Conservation (phyloP, 2,797 vertebrate genomes). For the Natrix natrix region DNA sequence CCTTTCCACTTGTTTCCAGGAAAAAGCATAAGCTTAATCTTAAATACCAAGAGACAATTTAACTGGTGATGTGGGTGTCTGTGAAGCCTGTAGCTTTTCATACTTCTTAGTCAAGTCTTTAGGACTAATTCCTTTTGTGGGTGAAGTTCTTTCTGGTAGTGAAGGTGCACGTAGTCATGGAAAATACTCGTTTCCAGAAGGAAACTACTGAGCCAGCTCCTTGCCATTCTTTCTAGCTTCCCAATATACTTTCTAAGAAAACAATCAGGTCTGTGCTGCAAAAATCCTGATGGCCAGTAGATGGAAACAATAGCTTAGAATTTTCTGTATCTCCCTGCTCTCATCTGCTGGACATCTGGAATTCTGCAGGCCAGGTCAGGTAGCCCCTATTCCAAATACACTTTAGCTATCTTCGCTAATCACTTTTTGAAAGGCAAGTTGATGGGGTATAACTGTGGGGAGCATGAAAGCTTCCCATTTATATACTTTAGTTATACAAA, state of each 20-base stretch:
- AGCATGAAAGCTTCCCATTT: neutral
- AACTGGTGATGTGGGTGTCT: conserved; percentile 45
- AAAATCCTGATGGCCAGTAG: neutral
- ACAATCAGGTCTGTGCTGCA: neutral
- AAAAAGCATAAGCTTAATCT: conserved; percentile 57
- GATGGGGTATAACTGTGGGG: neutral
- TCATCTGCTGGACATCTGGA: neutral
- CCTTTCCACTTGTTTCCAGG: conserved; percentile 44
- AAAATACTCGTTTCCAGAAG: neutral
- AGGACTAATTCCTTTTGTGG: neutral
- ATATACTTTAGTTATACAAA: neutral
- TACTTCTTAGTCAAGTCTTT: conserved; percentile 49
- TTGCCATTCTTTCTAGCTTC: neutral
- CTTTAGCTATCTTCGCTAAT: neutral
- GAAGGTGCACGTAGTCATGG: neutral
- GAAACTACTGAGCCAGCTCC: neutral
- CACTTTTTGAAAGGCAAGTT: neutral
- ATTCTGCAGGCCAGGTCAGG: neutral
- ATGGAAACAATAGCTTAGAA: neutral
- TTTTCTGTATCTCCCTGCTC: neutral
- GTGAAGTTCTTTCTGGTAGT: neutral
- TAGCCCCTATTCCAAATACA: neutral
- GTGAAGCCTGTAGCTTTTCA: conserved; percentile 44
- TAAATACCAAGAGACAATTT: conserved; percentile 49
- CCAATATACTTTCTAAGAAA: neutral